A percentile compares a stretch with the other conserved stretches of the same genome.
These are phyloP conservation scores for Physeter macrocephalus DNA, from an alignment of 2,113 vertebrate genomes.

Conservation along the genomic window DNA sequence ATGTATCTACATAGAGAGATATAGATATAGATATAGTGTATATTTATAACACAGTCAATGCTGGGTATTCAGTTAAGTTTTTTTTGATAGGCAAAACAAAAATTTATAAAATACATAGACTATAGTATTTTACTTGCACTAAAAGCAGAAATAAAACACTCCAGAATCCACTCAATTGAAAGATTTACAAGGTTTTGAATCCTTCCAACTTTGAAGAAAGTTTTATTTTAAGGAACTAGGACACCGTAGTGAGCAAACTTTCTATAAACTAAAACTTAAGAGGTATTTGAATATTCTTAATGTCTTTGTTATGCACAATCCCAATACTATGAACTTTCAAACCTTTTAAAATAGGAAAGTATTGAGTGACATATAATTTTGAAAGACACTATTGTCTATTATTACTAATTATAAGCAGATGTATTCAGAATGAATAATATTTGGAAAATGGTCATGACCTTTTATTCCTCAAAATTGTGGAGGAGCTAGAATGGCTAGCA, in stretches of 20 bases:
- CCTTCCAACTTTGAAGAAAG: neutral
- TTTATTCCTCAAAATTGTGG: constrained; percentile 3
- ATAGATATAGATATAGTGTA: neutral
- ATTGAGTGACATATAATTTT: constrained; percentile 52
- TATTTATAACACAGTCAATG: neutral
- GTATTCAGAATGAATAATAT: constrained; percentile 64
- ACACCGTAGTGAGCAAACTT: neutral
- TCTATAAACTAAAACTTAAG: constrained; percentile 39
- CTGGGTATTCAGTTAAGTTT: neutral
- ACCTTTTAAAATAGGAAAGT: constrained; percentile 55
- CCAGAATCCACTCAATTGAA: neutral
- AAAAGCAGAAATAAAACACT: neutral
- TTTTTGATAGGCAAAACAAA: neutral
- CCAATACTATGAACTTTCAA: constrained; percentile 61
- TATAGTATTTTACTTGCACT: neutral
- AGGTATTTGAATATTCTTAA: constrained; percentile 37
- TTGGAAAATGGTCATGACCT: constrained; percentile 49
- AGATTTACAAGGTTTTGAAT: neutral
- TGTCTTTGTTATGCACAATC: constrained; percentile 43
- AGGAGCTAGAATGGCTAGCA: constrained; percentile 9
- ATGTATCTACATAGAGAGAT: neutral
- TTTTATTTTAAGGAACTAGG: constrained; percentile 27
- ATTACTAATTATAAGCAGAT: constrained; percentile 68
- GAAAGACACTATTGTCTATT: constrained; percentile 60
- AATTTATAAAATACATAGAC: neutral